Base-by-base conservation (phyloP, 2,888 invertebrate species). In the Epicampocera succincta region DNA sequence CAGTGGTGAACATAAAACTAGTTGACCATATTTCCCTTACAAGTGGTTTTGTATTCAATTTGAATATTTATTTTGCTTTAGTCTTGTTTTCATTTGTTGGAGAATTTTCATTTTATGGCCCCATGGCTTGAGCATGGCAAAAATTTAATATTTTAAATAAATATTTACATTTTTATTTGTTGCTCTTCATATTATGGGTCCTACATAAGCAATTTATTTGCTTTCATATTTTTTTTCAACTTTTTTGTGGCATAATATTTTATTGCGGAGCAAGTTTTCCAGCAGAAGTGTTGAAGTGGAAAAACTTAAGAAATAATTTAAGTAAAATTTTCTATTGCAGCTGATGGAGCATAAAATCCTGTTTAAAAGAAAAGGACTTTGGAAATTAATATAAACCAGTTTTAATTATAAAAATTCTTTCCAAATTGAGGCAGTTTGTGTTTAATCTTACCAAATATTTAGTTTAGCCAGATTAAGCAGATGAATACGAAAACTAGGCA, bases 91-190 rank as follows among this genome's bases (percentile, higher is more conserved):
- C 13, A 17, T 58, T 29, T 75, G 38, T 19, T 66, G 44, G 44
- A 15, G 54, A 44, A 33, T 54, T 44, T 63, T 46, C 44, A 63
- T 54, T 54, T 63, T 63, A 52, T 52, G 50, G 52, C 40, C 29
- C 40, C 60, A 40, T 44, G 54, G 72, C 54, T 29, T 29, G 6
- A 19, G 33, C 21, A 44, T 33, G 48, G 40, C 25, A 25, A 13
- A 29, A 29, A 0, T 52, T 63, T 46, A 38, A 63, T 72, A 54
- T 63, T 54, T 54, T 9, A 63, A 73, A 63, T 73, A 46, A 63
- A 73, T 73, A 63, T 63, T 54, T 54, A 25, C 42, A 33, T 63
- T 61, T 52, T 52, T 61, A 58, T 29, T 72, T 58, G 29, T 73
- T 73, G 19, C 17, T 52, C 54, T 63, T 44, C 42, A 25, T 33